Percentiles rank a stretch among this genome's conserved stretches.
Evolutionary conservation across 64 coral and sea anemone genomes (phyloP).

Genomic region (Anthopleura sola): DNA sequence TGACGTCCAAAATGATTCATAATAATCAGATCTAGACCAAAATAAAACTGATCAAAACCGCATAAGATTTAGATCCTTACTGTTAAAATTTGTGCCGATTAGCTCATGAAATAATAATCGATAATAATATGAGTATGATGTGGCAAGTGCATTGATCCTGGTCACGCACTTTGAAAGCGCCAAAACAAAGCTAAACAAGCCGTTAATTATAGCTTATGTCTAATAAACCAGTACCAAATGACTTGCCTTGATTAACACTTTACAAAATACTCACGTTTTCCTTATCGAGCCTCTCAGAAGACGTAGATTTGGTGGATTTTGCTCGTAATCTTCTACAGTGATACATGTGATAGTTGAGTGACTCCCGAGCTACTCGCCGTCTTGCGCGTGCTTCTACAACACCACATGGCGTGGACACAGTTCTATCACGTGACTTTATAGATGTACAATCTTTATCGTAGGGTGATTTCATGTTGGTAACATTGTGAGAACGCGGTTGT

Average conservation of each 20-base stretch:
- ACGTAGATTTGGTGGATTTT: background rate
- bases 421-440: slow-evolving; percentile 10
- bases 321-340: background rate
- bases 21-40: background rate
- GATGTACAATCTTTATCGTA: background rate
- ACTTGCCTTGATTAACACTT: background rate
- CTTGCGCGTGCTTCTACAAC: background rate
- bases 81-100: background rate
- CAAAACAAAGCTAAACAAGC: background rate
- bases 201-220: too few relatives aligned
- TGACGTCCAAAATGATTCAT: background rate
- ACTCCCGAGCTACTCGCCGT: slow-evolving; percentile 2
- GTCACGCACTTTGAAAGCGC: background rate
- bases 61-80: background rate
- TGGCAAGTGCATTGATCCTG: background rate
- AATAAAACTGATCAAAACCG: background rate
- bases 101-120: too few relatives aligned
- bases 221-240: background rate
- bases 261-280: slow-evolving; percentile 12
- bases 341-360: slow-evolving; percentile 7
- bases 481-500: background rate
- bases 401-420: background rate
- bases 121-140: too few relatives aligned
- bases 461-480: background rate
- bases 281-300: background rate